phyloP scores from a whole-genome alignment of 37 sponge, comb jelly and placozoan genomes.

The Lycopodina hypogea region DNA sequence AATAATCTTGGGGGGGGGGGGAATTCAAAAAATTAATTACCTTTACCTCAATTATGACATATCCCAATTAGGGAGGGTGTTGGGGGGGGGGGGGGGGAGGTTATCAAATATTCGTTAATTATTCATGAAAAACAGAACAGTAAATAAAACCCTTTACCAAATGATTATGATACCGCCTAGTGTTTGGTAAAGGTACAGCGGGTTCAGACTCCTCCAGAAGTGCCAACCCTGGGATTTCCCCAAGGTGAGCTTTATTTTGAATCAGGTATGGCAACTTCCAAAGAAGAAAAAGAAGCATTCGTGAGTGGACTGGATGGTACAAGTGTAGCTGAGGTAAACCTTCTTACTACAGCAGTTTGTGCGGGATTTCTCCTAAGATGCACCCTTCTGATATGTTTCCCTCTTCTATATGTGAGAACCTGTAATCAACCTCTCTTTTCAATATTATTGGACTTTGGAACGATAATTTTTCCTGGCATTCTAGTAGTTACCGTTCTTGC shows the following conservation, averaged over 20 bases:
- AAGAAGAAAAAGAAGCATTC: constrained; percentile 62
- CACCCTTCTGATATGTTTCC: constrained; percentile 6
- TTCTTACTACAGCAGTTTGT: constrained; percentile 12
- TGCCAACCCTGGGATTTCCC: not conserved
- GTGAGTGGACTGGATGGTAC: constrained; percentile 68
- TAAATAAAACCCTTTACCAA: too few relatives aligned
- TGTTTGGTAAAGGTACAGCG: too few relatives aligned
- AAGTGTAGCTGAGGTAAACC: constrained; percentile 49
- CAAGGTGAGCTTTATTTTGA: constrained; percentile 8
- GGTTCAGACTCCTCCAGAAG: too few relatives aligned
- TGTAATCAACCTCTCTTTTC: constrained; percentile 3
- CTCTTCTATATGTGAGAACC: not conserved
- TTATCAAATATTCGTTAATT: too few relatives aligned
- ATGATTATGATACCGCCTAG: too few relatives aligned
- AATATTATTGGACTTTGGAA: constrained; percentile 30
- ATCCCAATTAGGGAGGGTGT: too few relatives aligned
- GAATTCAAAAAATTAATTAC: too few relatives aligned
- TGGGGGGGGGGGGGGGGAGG: too few relatives aligned
- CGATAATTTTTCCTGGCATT: constrained; percentile 47
- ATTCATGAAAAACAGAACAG: too few relatives aligned
- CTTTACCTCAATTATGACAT: too few relatives aligned
- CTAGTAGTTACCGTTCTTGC: constrained; percentile 71
- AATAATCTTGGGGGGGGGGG: too few relatives aligned
- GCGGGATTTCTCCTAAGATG: constrained; percentile 34
- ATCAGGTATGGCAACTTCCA: not conserved